phyloP scores from a whole-genome alignment of 2,113 vertebrate species.

The Bucco capensis region DNA sequence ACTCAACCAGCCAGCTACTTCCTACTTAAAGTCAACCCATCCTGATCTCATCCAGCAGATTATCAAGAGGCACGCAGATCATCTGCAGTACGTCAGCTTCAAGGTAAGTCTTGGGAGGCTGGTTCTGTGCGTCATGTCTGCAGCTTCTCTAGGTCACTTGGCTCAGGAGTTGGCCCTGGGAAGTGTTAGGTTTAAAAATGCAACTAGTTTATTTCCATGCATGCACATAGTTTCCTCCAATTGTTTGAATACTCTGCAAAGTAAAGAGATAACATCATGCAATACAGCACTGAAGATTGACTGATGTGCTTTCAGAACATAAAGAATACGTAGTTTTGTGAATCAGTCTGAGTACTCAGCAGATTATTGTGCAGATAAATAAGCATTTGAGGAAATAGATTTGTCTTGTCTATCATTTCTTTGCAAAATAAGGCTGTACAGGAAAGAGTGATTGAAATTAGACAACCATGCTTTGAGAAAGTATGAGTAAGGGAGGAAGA shows the following conservation, averaged over 20 bases:
- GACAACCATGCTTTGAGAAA: not conserved
- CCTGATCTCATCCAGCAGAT: slow-evolving; percentile 92
- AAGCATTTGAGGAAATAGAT: not conserved
- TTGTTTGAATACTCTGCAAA: not conserved
- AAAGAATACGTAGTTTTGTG: not conserved
- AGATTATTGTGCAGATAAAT: not conserved
- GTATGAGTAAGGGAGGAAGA: not conserved
- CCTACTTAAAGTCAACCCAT: slow-evolving; percentile 87
- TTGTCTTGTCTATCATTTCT: not conserved
- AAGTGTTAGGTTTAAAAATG: not conserved
- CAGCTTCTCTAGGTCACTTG: not conserved
- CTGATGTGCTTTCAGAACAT: not conserved
- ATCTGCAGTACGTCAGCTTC: slow-evolving; percentile 89
- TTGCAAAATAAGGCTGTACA: not conserved
- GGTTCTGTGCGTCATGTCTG: not conserved
- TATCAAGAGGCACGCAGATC: slow-evolving; percentile 86
- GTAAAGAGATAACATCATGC: accelerated
- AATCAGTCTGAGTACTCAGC: not conserved
- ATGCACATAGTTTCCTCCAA: accelerated
- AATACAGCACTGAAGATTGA: too few species aligned
- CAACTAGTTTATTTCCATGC: not conserved
- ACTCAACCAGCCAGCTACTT: slow-evolving; percentile 86
- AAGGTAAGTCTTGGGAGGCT: slow-evolving; percentile 71
- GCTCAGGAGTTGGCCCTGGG: not conserved
- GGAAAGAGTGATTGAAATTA: not conserved